phyloP scores from a whole-genome alignment of 2,113 vertebrate genomes.

The Romanogobio albipinnatus region DNA sequence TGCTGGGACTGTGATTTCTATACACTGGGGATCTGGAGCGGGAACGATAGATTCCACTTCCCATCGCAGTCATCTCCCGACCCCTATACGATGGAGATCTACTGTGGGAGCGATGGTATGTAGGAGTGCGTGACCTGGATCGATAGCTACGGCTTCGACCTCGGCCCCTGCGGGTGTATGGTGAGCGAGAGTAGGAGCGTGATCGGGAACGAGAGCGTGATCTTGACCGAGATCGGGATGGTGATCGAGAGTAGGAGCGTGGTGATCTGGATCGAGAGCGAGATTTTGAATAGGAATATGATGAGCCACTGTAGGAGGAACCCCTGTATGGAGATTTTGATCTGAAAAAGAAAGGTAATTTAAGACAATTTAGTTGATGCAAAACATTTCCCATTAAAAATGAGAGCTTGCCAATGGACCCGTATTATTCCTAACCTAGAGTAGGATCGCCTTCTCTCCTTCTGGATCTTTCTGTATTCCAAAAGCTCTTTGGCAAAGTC shows the following conservation, averaged over 20 bases:
- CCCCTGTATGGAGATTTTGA: conserved; percentile 92
- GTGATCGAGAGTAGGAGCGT: conserved; percentile 85
- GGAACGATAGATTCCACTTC: conserved; percentile 74
- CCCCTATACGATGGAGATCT: conserved; percentile 83
- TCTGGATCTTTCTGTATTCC: conserved; percentile 98
- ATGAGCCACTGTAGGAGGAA: conserved; percentile 86
- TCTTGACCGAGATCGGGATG: conserved; percentile 88
- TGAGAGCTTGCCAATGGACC: not conserved
- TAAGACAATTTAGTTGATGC: not conserved
- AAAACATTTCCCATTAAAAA: not conserved
- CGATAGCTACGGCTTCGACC: conserved; percentile 84
- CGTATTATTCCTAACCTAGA: conserved; percentile 84
- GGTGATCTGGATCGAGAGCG: conserved; percentile 86
- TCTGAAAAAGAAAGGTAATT: conserved; percentile 71
- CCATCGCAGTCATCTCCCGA: conserved; percentile 62
- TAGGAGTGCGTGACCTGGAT: conserved; percentile 83
- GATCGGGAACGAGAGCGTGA: conserved; percentile 89
- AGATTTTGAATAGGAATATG: conserved; percentile 87
- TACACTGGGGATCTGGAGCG: conserved; percentile 84
- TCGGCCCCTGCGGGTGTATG: conserved; percentile 79
- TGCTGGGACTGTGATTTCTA: conserved; percentile 84
- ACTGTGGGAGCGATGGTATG: conserved; percentile 87
- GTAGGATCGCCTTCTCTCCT: conserved; percentile 92
- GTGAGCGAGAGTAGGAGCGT: conserved; percentile 86
- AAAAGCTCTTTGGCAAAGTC: conserved; percentile 99